These are phyloP conservation scores for Lycodopsis pacificus DNA, from an alignment of 2,797 vertebrate species.

Conservation along the genomic window DNA sequence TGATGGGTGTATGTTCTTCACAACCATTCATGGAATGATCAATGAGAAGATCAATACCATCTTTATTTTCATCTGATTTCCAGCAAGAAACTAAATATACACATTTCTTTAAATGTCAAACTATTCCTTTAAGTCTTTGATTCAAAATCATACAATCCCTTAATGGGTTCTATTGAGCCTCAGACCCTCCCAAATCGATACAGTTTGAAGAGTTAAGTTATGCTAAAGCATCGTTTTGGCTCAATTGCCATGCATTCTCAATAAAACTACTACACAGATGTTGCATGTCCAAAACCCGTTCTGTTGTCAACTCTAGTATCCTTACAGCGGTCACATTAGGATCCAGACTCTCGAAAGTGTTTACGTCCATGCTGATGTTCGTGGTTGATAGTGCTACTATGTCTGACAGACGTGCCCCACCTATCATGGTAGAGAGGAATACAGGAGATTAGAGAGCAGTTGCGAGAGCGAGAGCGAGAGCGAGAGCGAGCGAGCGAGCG, in stretches of 20 bases:
- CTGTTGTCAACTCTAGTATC: not conserved
- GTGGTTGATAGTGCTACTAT: constrained; percentile 54
- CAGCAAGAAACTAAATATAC: not conserved
- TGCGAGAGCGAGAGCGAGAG: not conserved
- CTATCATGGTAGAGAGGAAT: constrained; percentile 39
- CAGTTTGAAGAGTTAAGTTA: not conserved
- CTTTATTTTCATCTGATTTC: not conserved
- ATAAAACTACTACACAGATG: not conserved
- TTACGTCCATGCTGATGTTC: constrained; percentile 71
- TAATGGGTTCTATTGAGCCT: not conserved
- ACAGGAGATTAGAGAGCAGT: not conserved
- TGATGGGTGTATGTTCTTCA: not conserved
- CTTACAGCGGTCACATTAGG: constrained; percentile 65
- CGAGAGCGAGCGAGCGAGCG: too few species aligned
- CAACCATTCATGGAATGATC: constrained; percentile 1
- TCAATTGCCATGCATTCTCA: not conserved
- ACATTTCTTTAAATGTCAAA: not conserved
- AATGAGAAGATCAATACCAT: not conserved
- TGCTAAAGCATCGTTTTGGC: not conserved
- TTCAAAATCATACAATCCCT: not conserved
- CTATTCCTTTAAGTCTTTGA: not conserved
- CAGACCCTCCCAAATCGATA: not conserved
- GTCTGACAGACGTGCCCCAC: constrained; percentile 68
- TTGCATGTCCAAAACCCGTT: not conserved
- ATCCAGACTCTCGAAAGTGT: constrained; percentile 65